Base-by-base conservation (phyloP, 2,797 vertebrate genomes). In the Syncerus caffer region DNA sequence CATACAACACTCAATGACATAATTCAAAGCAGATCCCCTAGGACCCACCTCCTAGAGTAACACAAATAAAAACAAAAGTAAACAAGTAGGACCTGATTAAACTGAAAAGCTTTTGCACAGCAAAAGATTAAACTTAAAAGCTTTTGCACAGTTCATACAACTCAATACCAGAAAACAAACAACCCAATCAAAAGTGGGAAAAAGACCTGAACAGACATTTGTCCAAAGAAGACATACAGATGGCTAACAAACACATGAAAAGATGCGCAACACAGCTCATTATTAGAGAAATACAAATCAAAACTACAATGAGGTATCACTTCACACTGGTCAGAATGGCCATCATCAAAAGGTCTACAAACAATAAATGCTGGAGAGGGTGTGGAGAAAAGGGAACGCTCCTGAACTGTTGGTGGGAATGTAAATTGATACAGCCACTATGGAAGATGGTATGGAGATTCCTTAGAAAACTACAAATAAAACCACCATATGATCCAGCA, bases 21-120 rank as follows among this genome's bases (percentile, higher is more conserved):
- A 64, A 64, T n/a, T n/a, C 62, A 64, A 64, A 64, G 62, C 62
- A n/a, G 62, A 64, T n/a, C 62, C 62, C n/a, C 62, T 64, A n/a
- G 64, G 31, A 64, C 31, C 31, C 16, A 64, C 31, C 31, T n/a
- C 31, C 62, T 64, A 64, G 31, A 64, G 16, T 19, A 64, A 64
- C 31, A 64, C 14, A 62, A 64, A 64, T n/a, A 64, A 64, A 64
- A 64, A 64, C 31, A 64, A 19, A 64, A 64, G 62, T n/a, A 64
- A 64, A n/a, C 31, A 64, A n/a, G 62, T 64, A 31, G 31, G 62
- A 64, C 16, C 62, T 64, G 62, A 64, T 34, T n/a, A n/a, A 64
- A 64, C 31, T n/a, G 64, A 64, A 19, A 64, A 64, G 62, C 31
- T 64, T 64, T 17, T 64, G 62, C 8, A 64, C 1, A 64, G 31